Base-by-base conservation (phyloP, 2,888 invertebrate genomes). In the Rhamnusium bicolor region DNA sequence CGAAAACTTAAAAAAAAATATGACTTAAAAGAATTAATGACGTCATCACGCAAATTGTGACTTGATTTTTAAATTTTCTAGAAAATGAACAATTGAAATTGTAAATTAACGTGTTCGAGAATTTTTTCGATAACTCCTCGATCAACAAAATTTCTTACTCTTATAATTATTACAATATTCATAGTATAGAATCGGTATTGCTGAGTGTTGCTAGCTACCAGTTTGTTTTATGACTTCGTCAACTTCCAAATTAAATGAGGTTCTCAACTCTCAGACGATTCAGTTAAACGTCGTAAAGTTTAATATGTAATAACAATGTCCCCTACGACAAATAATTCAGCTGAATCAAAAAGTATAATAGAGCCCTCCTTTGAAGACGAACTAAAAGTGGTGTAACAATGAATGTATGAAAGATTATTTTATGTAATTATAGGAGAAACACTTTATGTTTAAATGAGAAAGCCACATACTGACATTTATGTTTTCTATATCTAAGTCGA, bases 401-500 rank as follows among this genome's bases (percentile, higher is more conserved):
- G 12, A 32, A 32, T 32, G n/a, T 40, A 10, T 12, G n/a, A n/a
- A 4, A 12, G n/a, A 40, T 14, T 40, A 40, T 40, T 40, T 40
- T 40, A n/a, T n/a, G 12, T 12, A 40, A 40, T 40, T 40, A 40
- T 40, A n/a, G n/a, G 3, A n/a, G 40, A n/a, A 40, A 40, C 12
- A 3, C 2, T 40, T 5, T 40, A n/a, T n/a, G 40, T 12, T n/a
- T 40, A 40, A n/a, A 40, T n/a, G 40, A 24, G 24, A 40, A 32
- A 32, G n/a, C n/a, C n/a, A 40, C 4, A 40, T 40, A 40, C 40
- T n/a, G 40, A 40, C 40, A 40, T 40, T 40, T 40, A 56, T 19
- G 27, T 24, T 56, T 56, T 21, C 56, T 56, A 27, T 24, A 14
- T 7, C 32, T 16, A 58, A 58, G 58, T 29, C 58, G 58, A 58